Conservation (phyloP, 2,113 vertebrate species). For the Periophthalmodon schlosseri region DNA sequence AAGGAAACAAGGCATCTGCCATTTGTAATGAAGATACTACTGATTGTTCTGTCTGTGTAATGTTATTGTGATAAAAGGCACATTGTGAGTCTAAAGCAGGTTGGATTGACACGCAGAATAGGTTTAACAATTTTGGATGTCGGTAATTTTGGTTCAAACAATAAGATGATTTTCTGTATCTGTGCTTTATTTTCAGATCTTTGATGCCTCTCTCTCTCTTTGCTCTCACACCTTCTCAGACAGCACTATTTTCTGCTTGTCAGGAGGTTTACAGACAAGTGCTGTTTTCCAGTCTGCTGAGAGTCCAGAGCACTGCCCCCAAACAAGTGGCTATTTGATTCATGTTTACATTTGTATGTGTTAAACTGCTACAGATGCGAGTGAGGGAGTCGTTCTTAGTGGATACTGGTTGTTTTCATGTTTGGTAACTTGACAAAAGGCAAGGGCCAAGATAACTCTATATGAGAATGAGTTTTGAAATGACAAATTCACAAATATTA, state of each 20-base stretch:
- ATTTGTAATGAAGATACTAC: background rate
- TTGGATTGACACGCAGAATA: background rate
- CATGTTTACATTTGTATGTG: background rate
- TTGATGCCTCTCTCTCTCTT: conserved; percentile 1
- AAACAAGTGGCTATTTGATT: conserved; percentile 1
- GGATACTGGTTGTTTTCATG: background rate
- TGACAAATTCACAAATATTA: background rate
- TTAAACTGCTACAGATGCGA: background rate
- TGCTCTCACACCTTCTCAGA: background rate
- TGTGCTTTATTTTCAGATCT: background rate
- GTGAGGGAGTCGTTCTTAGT: background rate
- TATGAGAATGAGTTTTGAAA: background rate
- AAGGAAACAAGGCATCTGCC: background rate
- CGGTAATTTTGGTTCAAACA: background rate
- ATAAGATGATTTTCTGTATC: background rate
- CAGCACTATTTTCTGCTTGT: background rate
- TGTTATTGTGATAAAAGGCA: background rate
- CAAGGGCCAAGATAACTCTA: background rate
- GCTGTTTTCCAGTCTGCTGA: conserved; percentile 1
- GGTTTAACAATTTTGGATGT: background rate
- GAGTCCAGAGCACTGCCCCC: background rate
- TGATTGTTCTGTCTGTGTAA: background rate
- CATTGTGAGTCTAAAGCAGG: background rate
- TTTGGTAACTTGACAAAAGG: background rate
- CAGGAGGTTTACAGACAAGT: conserved; percentile 1